Evolutionary conservation across 2,113 vertebrate genomes (phyloP).

Genomic region (Morone chrysops): DNA sequence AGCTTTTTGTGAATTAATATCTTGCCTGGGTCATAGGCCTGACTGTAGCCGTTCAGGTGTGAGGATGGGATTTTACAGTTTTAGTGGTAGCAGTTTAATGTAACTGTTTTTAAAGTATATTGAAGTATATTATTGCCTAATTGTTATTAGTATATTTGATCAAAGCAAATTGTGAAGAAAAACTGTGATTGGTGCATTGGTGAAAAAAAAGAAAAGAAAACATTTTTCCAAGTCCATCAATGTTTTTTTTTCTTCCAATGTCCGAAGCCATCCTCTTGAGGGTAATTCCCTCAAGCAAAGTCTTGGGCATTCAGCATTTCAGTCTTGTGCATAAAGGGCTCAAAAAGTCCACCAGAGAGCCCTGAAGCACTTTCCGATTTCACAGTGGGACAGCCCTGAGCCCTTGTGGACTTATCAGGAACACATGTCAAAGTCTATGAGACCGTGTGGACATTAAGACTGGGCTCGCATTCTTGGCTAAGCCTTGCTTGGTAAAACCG

Average conservation of each 20-base stretch:
- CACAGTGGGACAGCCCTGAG: conserved; percentile 41
- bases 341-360: conserved; percentile 54
- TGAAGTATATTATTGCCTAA: not conserved
- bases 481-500: conserved; percentile 29
- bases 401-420: conserved; percentile 32
- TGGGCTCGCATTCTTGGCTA: not conserved
- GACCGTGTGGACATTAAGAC: conserved; percentile 34
- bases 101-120: not conserved
- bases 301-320: conserved; percentile 46
- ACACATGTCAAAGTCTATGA: conserved; percentile 60
- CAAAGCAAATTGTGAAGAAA: not conserved
- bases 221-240: not conserved
- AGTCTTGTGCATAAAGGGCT: conserved; percentile 56
- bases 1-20: conserved; percentile 34
- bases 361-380: conserved; percentile 56
- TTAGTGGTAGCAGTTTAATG: not conserved
- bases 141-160: not conserved
- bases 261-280: conserved; percentile 9
- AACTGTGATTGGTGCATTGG: not conserved
- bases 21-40: conserved; percentile 12
- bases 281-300: conserved; percentile 53
- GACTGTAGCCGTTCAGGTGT: conserved; percentile 9
- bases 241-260: not conserved
- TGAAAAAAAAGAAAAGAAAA: no score
- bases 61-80: conserved; percentile 20